phyloP scores from a whole-genome alignment of 2,113 vertebrate species.

The Tricholaema leucomelas region DNA sequence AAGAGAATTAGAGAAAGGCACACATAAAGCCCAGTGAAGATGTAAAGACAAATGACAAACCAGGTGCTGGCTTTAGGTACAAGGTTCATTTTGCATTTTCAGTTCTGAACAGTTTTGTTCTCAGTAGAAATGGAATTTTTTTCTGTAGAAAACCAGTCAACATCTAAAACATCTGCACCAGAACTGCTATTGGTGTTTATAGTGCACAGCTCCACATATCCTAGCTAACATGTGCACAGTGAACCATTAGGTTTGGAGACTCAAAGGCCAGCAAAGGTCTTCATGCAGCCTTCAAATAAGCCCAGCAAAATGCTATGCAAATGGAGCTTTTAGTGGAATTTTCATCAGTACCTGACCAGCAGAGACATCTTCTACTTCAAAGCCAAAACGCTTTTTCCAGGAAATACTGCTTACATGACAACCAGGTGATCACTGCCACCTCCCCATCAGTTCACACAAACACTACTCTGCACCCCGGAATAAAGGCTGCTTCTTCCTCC shows the following conservation, averaged over 20 bases:
- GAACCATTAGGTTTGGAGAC: neutral
- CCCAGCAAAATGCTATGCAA: neutral
- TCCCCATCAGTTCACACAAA: neutral
- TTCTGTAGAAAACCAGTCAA: neutral
- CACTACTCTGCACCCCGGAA: neutral
- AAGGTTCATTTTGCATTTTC: neutral
- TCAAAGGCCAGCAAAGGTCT: neutral
- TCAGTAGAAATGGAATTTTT: neutral
- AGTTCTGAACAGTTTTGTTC: neutral
- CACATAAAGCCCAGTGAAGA: neutral
- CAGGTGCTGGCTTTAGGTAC: neutral
- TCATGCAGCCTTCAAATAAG: accelerated
- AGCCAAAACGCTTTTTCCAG: neutral
- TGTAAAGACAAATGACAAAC: neutral
- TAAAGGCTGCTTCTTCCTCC: neutral
- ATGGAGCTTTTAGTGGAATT: neutral
- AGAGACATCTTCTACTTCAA: neutral
- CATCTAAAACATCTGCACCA: neutral
- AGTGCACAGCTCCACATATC: accelerated
- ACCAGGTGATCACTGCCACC: neutral
- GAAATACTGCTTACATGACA: neutral
- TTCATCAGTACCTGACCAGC: neutral
- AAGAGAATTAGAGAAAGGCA: neutral
- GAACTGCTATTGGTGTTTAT: neutral
- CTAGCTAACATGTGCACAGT: neutral